Base-by-base conservation (phyloP, 1,140 invertebrate species). In the Hypsibius dujardini region DNA sequence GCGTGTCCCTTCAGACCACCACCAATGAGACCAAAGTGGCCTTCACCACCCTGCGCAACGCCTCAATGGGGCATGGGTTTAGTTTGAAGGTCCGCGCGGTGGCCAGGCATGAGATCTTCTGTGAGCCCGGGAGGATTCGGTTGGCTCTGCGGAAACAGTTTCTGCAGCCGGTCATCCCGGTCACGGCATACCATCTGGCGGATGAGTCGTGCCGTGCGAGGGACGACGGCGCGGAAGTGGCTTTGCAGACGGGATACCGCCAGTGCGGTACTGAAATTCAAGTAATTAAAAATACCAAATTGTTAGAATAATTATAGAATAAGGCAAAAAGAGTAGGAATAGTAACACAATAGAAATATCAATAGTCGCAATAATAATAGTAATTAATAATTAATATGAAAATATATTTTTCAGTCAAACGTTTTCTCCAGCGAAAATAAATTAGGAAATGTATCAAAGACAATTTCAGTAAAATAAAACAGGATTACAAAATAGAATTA, bases 191-290 rank as follows among this genome's bases (percentile, higher is more conserved):
- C n/a, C 50, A 56, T 56, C 50, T 56, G 7, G 7, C n/a, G 50
- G 50, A 56, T n/a, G n/a, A 7, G 7, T 56, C 50, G 7, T 56
- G 50, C n/a, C 7, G 7, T 7, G 50, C 50, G n/a, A 7, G 50
- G 50, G 50, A 56, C n/a, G 50, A n/a, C 50, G 50, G 50, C n/a
- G 50, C 50, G 7, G 7, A 12, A n/a, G n/a, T 56, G 7, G 7
- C 7, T 56, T 12, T 56, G 50, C 7, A 56, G 7, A 56, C 50
- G 50, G 50, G 50, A 7, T 56, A 56, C 50, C 7, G n/a, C n/a
- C 50, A n/a, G n/a, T 56, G 50, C 50, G 50, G 50, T 56, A 56
- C 50, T n/a, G 50, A 56, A 56, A n/a, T n/a, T 7, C n/a, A 56
- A 12, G 50, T 56, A 56, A 56, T n/a, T 7, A 56, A 56, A 7